Conservation (phyloP, 1,140 invertebrate genomes). For the Philopotamus ludificatus region DNA sequence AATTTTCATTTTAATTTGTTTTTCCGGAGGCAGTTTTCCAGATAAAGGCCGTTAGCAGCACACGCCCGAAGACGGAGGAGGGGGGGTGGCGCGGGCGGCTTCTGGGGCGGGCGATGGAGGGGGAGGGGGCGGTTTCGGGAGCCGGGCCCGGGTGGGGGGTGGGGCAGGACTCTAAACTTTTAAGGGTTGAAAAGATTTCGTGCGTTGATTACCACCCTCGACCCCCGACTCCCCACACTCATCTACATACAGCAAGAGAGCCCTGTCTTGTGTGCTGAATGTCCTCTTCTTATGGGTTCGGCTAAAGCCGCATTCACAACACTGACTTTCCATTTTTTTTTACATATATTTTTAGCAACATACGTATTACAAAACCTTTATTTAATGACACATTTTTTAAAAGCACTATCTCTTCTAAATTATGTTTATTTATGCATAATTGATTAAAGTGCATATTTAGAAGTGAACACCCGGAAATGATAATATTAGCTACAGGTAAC, state of each 20-base stretch:
- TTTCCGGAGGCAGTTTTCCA: conserved; percentile 32
- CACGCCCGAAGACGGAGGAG: conserved; percentile 12
- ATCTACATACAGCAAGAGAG: conserved; percentile 19
- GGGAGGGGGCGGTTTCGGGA: background rate
- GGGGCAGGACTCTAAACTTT: conserved; percentile 39
- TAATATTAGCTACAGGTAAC: too few species aligned
- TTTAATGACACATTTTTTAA: background rate
- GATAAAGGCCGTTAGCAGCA: conserved; percentile 41
- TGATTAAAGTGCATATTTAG: too few species aligned
- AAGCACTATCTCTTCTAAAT: background rate
- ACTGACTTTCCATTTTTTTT: background rate
- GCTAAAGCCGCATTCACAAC: conserved; percentile 4
- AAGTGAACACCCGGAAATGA: too few species aligned
- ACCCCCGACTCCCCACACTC: conserved; percentile 1
- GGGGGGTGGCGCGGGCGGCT: background rate
- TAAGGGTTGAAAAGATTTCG: conserved; percentile 43
- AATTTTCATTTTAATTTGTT: conserved; percentile 41
- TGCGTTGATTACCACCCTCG: conserved; percentile 42
- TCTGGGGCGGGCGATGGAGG: background rate
- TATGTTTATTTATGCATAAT: background rate
- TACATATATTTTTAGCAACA: background rate
- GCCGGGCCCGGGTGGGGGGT: background rate
- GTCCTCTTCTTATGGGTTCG: conserved; percentile 31
- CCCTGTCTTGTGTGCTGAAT: conserved; percentile 31
- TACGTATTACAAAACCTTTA: background rate